phyloP scores from a whole-genome alignment of 2,113 vertebrate genomes.

The Coturnix japonica region DNA sequence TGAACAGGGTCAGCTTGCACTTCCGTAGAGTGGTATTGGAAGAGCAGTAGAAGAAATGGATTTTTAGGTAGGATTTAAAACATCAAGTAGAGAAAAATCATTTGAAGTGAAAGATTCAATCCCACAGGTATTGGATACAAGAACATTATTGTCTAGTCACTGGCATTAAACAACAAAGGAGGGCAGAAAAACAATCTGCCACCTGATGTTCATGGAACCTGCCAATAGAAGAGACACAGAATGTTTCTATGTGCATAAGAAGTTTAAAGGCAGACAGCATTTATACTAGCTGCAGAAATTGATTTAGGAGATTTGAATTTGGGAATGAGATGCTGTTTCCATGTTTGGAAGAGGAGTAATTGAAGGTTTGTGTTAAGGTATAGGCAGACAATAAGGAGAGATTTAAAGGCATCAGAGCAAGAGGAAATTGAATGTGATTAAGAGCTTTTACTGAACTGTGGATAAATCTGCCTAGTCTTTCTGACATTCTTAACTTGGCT shows the following conservation, averaged over 20 bases:
- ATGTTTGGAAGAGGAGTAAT: neutral
- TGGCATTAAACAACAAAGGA: neutral
- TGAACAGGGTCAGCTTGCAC: neutral
- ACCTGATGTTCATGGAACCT: neutral
- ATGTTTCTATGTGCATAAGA: neutral
- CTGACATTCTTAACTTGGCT: constrained; percentile 45
- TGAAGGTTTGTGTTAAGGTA: neutral
- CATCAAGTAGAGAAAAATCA: neutral
- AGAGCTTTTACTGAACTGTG: constrained; percentile 22
- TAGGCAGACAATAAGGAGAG: neutral
- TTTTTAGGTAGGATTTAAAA: neutral
- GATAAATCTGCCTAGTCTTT: constrained; percentile 21
- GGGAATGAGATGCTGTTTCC: constrained; percentile 7
- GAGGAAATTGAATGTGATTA: constrained; percentile 31
- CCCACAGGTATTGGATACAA: neutral
- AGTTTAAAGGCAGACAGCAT: neutral
- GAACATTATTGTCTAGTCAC: neutral
- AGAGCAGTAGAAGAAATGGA: accelerated
- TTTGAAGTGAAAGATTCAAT: neutral
- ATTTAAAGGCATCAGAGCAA: neutral
- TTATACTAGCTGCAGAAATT: neutral
- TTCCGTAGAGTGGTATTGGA: neutral
- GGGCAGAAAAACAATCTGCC: neutral
- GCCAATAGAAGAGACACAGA: neutral
- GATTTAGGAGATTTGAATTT: neutral